Conservation (phyloP, 1,140 invertebrate genomes). For the Musca vetustissima region DNA sequence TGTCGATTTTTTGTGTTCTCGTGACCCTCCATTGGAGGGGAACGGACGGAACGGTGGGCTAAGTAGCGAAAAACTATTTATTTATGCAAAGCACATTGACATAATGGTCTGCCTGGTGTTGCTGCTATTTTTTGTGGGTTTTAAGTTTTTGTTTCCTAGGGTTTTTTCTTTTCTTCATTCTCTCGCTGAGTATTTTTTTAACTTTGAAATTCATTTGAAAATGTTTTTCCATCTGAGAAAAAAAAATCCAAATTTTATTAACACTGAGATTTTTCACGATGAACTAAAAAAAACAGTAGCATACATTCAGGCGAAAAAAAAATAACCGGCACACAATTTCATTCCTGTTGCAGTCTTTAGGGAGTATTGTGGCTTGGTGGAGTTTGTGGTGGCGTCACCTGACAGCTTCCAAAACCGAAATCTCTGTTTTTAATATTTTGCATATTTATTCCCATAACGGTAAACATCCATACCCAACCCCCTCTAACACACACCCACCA, state of each 20-base stretch:
- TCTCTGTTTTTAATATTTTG: conserved; percentile 16
- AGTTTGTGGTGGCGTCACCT: neutral
- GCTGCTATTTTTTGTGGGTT: neutral
- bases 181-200: too few species aligned
- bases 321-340: too few species aligned
- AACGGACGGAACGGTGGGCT: too few species aligned
- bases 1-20: too few species aligned
- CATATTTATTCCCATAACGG: too few species aligned
- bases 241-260: conserved; percentile 10
- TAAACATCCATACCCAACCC: too few species aligned
- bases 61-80: conserved; percentile 11
- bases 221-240: neutral
- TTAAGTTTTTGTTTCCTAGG: neutral
- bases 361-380: neutral
- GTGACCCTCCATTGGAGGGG: too few species aligned
- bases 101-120: neutral
- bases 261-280: conserved; percentile 4
- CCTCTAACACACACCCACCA: neutral
- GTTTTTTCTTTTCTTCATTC: neutral
- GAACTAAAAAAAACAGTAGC: too few species aligned
- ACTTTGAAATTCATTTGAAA: conserved; percentile 8
- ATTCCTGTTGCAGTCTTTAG: too few species aligned
- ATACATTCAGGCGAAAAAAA: too few species aligned
- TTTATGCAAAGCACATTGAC: conserved; percentile 22
- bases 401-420: neutral